Conservation (phyloP, 1,140 invertebrate species). For the Arctopsyche grandis region DNA sequence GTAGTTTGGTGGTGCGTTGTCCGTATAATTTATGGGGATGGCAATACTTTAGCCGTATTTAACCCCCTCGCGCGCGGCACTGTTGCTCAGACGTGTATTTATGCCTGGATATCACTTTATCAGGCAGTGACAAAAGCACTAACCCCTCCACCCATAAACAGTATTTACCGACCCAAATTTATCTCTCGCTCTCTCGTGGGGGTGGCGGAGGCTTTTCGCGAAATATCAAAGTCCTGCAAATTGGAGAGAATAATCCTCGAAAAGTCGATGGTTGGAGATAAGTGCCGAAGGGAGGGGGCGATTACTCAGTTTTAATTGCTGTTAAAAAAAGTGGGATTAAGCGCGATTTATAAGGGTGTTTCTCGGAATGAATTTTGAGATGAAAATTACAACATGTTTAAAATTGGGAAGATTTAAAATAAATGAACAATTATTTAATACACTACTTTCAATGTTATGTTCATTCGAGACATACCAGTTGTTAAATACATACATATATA, state of each 20-base stretch:
- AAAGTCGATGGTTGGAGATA: background rate
- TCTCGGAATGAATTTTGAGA: no score
- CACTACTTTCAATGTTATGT: no score
- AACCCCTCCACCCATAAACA: constrained; percentile 45
- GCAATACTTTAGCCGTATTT: constrained; percentile 40
- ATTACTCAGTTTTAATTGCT: constrained; percentile 15
- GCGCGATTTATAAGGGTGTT: no score
- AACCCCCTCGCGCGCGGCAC: constrained; percentile 27
- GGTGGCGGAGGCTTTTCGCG: constrained; percentile 11
- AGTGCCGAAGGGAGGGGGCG: background rate
- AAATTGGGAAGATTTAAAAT: no score
- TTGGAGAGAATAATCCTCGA: constrained; percentile 19
- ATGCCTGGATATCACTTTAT: constrained; percentile 46
- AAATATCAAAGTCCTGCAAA: constrained; percentile 40
- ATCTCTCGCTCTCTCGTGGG: constrained; percentile 37
- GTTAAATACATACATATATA: no score
- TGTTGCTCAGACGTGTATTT: constrained; percentile 38
- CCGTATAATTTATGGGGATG: constrained; percentile 17
- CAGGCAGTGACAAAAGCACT: constrained; percentile 48
- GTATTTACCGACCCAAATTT: constrained; percentile 50
- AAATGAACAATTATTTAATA: no score
- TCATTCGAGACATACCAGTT: no score
- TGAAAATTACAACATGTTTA: no score
- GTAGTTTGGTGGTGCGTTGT: background rate
- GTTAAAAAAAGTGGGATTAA: constrained; percentile 7